phyloP scores from a whole-genome alignment of 2,113 vertebrate genomes.

The Eptatretus burgeri region DNA sequence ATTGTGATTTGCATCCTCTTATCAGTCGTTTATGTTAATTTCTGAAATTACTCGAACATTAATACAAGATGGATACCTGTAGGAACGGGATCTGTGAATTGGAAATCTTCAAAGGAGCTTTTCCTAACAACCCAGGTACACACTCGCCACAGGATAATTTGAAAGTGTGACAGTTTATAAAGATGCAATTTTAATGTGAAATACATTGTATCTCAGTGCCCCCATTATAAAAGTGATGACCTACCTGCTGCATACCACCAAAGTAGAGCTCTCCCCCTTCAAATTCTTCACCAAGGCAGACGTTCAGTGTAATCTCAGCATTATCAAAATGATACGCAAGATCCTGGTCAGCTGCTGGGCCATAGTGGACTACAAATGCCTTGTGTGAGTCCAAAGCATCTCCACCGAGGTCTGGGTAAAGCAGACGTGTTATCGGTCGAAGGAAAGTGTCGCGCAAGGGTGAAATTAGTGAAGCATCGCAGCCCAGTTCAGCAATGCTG shows the following conservation, averaged over 20 bases:
- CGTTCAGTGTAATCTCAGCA: slow-evolving; percentile 59
- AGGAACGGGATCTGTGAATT: no score
- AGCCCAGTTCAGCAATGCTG: slow-evolving; percentile 47
- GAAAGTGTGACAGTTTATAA: no score
- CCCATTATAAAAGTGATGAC: neutral
- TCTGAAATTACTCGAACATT: no score
- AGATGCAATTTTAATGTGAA: no score
- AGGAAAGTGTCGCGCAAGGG: slow-evolving; percentile 49
- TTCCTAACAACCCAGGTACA: no score
- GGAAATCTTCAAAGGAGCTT: no score
- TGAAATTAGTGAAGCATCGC: slow-evolving; percentile 39
- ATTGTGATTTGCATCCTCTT: no score
- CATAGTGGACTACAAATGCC: slow-evolving; percentile 64
- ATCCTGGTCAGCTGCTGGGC: slow-evolving; percentile 34
- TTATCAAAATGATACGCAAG: slow-evolving; percentile 73
- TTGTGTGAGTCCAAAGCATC: slow-evolving; percentile 49
- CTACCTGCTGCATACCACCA: slow-evolving; percentile 51
- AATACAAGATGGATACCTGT: no score
- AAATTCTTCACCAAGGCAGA: slow-evolving; percentile 55
- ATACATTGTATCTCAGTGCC: no score
- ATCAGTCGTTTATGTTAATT: no score
- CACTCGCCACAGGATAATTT: no score
- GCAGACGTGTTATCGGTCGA: slow-evolving; percentile 27
- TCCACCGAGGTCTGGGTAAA: slow-evolving; percentile 49
- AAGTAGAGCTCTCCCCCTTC: slow-evolving; percentile 61